Conservation (phyloP, 2,113 vertebrate species). For the Delphinapterus leucas region DNA sequence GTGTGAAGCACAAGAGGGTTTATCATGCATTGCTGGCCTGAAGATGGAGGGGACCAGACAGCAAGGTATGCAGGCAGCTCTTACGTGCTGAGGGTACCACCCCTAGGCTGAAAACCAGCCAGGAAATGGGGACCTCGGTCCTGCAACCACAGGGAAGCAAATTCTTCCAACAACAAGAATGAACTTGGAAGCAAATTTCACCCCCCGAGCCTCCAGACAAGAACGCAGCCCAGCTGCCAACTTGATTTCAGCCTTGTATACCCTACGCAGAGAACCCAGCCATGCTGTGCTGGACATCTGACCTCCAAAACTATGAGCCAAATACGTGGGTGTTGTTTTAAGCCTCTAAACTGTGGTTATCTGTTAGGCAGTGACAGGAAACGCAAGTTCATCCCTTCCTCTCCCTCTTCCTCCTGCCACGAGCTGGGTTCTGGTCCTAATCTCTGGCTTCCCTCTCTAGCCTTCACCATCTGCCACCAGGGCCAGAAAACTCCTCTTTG, state of each 20-base stretch:
- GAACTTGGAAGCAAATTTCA: not conserved
- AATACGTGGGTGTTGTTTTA: not conserved
- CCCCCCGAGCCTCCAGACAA: not conserved
- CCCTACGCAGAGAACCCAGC: not conserved
- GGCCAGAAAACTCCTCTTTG: not conserved
- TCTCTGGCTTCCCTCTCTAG: not conserved
- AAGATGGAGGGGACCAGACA: not conserved
- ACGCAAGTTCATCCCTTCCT: too few relatives aligned
- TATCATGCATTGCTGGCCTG: too few relatives aligned
- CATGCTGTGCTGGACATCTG: not conserved
- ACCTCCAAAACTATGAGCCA: not conserved
- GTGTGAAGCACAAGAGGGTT: not conserved
- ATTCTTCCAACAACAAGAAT: not conserved
- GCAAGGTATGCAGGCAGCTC: not conserved
- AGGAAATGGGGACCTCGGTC: not conserved
- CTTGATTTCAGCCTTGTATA: not conserved
- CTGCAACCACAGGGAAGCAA: not conserved
- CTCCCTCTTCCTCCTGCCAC: not conserved
- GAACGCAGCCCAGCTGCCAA: not conserved
- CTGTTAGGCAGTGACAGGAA: not conserved
- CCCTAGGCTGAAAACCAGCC: not conserved
- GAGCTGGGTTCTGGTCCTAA: not conserved
- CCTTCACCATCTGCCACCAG: not conserved
- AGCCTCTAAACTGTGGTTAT: not conserved
- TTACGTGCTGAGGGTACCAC: not conserved